Evolutionary conservation across 1,140 invertebrate genomes (phyloP).

Genomic region (Semibalanus balanoides): DNA sequence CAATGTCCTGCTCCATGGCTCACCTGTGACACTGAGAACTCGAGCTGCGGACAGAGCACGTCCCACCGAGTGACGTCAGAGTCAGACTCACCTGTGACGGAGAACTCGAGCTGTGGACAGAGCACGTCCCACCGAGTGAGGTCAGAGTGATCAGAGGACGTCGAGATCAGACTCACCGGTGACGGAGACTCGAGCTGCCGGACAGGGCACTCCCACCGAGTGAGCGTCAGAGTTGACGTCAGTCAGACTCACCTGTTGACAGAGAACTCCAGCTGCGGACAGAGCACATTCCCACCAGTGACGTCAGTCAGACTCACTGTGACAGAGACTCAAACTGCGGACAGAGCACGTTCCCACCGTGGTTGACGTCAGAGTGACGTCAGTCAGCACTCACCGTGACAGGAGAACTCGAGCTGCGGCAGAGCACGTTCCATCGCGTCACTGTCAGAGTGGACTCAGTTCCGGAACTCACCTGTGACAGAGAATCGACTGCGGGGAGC

Average conservation of each 20-base stretch:
- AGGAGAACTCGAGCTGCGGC: conserved; percentile 57
- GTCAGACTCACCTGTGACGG: conserved; percentile 44
- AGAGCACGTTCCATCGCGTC: conserved; percentile 54
- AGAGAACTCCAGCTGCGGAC: conserved; percentile 57
- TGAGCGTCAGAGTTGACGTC: too few species aligned
- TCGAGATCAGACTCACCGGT: conserved; percentile 38
- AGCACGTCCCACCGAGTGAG: conserved; percentile 54
- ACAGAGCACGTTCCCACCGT: too few species aligned
- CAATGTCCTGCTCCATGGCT: too few species aligned
- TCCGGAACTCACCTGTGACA: too few species aligned
- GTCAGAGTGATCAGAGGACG: too few species aligned
- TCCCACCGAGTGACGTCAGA: too few species aligned
- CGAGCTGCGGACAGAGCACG: too few species aligned
- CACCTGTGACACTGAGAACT: conserved; percentile 1
- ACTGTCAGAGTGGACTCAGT: too few species aligned
- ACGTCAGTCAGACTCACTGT: too few species aligned
- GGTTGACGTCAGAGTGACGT: too few species aligned
- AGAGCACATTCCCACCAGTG: conserved; percentile 55
- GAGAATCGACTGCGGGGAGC: too few species aligned
- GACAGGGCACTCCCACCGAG: conserved; percentile 53
- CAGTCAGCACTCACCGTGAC: conserved; percentile 46
- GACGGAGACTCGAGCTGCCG: conserved; percentile 54
- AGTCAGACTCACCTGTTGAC: conserved; percentile 43
- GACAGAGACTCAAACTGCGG: too few species aligned
- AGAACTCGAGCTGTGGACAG: conserved; percentile 56